phyloP scores from a whole-genome alignment of 2,888 invertebrate genomes.

The Subacronicta megacephala region DNA sequence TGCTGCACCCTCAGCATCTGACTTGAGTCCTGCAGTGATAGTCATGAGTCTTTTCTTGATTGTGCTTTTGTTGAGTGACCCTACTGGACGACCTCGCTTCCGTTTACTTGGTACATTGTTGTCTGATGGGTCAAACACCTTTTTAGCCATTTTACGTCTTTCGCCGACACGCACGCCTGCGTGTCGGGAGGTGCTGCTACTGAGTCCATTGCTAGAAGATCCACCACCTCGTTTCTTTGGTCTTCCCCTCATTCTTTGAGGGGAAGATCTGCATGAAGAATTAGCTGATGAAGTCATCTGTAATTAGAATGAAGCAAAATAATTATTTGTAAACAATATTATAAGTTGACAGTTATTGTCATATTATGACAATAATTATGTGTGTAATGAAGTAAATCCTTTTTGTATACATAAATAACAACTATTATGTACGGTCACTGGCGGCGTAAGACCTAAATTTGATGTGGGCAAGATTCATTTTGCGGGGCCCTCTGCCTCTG shows the following conservation, averaged over 20 bases:
- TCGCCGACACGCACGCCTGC: slow-evolving; percentile 89
- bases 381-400: no score
- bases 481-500: no score
- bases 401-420: no score
- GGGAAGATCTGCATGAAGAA: slow-evolving; percentile 86
- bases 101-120: slow-evolving; percentile 93
- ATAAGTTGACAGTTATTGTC: no score
- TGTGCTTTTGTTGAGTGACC: slow-evolving; percentile 90
- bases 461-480: no score
- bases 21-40: slow-evolving; percentile 72
- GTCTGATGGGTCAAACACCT: slow-evolving; percentile 96
- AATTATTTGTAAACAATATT: no score
- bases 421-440: no score
- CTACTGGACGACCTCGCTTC: slow-evolving; percentile 92
- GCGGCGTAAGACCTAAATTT: no score
- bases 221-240: slow-evolving; percentile 80
- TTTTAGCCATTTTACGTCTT: slow-evolving; percentile 93
- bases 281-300: slow-evolving; percentile 88
- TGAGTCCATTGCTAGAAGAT: slow-evolving; percentile 68
- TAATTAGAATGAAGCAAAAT: slow-evolving; percentile 32
- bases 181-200: slow-evolving; percentile 70
- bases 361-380: no score
- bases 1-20: slow-evolving; percentile 76
- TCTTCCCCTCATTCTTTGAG: slow-evolving; percentile 82
- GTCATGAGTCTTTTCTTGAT: slow-evolving; percentile 86